phyloP scores from a whole-genome alignment of 2,113 vertebrate species.

The Triplophysa rosa region DNA sequence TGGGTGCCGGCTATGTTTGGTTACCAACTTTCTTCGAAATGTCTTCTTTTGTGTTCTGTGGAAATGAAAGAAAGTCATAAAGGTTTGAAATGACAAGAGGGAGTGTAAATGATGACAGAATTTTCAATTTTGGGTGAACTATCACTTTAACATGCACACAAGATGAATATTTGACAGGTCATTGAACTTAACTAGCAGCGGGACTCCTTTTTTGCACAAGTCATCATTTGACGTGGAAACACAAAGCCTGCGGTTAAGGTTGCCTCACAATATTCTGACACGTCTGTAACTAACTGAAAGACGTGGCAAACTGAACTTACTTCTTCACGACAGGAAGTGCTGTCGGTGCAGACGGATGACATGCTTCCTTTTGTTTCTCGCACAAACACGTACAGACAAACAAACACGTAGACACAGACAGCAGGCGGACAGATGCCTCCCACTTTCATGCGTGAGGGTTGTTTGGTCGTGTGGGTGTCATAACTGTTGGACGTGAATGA shows the following conservation, averaged over 20 bases:
- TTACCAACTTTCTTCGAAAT: no score
- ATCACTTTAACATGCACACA: no score
- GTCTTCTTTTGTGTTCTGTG: no score
- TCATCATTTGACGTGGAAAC: neutral
- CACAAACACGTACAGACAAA: slow-evolving; percentile 15
- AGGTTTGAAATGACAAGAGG: no score
- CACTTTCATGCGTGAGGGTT: neutral
- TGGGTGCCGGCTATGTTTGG: no score
- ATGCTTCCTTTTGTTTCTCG: slow-evolving; percentile 28
- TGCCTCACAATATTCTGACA: neutral
- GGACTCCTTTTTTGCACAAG: neutral
- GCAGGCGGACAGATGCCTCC: slow-evolving; percentile 28
- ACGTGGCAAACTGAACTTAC: slow-evolving; percentile 19
- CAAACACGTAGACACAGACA: neutral
- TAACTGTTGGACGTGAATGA: slow-evolving; percentile 7
- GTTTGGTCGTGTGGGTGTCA: slow-evolving; percentile 2
- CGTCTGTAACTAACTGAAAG: neutral
- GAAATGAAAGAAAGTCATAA: no score
- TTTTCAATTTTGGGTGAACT: no score
- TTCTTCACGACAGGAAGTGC: slow-evolving; percentile 32
- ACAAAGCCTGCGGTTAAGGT: neutral
- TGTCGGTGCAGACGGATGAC: slow-evolving; percentile 44
- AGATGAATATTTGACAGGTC: no score
- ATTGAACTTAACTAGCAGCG: no score
- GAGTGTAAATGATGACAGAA: no score